Base-by-base conservation (phyloP, 2,113 vertebrate species). In the Willisornis vidua region DNA sequence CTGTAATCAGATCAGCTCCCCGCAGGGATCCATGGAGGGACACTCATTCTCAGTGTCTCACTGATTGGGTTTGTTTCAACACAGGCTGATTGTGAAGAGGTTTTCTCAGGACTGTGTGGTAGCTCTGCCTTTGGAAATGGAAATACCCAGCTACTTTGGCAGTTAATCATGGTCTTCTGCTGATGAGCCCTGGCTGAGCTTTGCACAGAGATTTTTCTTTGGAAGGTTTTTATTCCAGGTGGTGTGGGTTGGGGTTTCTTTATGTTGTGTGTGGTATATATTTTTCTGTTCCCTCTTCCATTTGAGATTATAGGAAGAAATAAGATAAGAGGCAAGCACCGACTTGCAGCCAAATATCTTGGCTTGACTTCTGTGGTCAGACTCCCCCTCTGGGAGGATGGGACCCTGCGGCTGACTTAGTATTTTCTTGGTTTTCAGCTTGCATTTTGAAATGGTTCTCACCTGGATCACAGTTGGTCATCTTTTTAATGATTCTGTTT, bases 61-160 rank as follows among this genome's bases (percentile, higher is more conserved):
- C 81, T 96, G 96, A 96, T 96, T 87, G 70, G 86, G 74, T 91
- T 91, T 96, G 93, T 96, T 97, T 92, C 91, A 89, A 96, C 95
- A 97, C 83, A 95, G 86, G 74, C 92, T 97, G 94, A 96, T 96
- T 97, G 88, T 85, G 66, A 78, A 96, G 95, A 95, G 89, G 24
- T 82, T 94, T 92, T 77, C 90, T 84, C 43, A 23, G 74, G 90
- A 67, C 65, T 84, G n/a, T 73, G 63, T 75, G 81, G 89, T 75
- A 86, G 82, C 73, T 85, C 45, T 70, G 89, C 74, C 70, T 89
- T 70, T 81, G 75, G 83, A 43, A 93, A 86, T 90, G 87, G 79
- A 92, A 93, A 80, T 66, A 39, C 74, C 85, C 52, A 72, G 70
- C 71, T 89, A 85, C 89, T 87, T 70, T 88, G 82, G 78, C 77